These are phyloP conservation scores for Dermatemys mawii DNA, from an alignment of 2,113 vertebrate species.

Conservation along the genomic window DNA sequence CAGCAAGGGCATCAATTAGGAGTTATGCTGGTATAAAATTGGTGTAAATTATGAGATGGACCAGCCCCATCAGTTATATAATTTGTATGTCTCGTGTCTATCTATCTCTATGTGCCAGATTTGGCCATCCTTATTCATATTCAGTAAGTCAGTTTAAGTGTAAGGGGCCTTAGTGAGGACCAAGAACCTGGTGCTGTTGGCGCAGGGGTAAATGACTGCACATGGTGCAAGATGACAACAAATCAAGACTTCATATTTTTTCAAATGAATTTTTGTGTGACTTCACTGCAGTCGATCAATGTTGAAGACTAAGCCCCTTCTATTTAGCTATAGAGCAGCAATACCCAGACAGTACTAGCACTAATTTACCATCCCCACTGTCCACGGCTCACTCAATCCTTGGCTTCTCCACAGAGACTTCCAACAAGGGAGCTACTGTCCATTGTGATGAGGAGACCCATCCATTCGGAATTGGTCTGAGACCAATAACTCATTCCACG, in stretches of 20 bases:
- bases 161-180: not conserved
- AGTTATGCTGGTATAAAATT: accelerated
- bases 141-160: not conserved
- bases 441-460: too few species aligned
- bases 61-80: not conserved
- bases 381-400: not conserved
- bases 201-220: not conserved
- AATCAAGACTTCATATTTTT: not conserved
- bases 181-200: not conserved
- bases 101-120: not conserved
- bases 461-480: not conserved
- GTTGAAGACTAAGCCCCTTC: not conserved
- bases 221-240: not conserved
- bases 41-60: not conserved
- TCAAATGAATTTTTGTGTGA: not conserved
- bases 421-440: not conserved
- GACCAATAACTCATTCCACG: not conserved
- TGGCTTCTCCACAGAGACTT: not conserved
- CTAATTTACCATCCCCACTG: not conserved
- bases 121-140: not conserved
- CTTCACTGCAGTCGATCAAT: not conserved
- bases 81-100: not conserved
- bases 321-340: not conserved
- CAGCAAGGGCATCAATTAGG: accelerated
- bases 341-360: not conserved